These are phyloP conservation scores for Arrhopalites spinosus DNA, from an alignment of 2,888 invertebrate genomes.

Conservation along the genomic window DNA sequence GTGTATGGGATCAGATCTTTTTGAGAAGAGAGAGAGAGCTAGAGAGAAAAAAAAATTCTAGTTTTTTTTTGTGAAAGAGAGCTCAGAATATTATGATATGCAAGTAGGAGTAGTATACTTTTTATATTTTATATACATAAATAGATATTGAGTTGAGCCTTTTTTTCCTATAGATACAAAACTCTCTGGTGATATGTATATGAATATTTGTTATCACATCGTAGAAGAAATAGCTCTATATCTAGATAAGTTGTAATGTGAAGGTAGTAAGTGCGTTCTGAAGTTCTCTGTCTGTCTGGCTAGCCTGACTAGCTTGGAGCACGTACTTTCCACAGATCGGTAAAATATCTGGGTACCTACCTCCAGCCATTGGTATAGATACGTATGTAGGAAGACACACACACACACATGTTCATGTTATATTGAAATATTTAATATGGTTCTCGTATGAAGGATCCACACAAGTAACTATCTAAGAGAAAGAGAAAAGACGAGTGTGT, in stretches of 20 bases:
- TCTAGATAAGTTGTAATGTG: not conserved
- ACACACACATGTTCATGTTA: no score
- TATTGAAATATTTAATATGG: not conserved
- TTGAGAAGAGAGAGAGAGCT: no score
- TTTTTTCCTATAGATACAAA: not conserved
- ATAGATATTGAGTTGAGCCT: not conserved
- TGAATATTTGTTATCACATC: not conserved
- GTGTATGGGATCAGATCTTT: not conserved
- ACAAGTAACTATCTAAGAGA: not conserved
- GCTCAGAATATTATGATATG: not conserved
- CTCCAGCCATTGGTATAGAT: not conserved
- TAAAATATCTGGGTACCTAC: not conserved
- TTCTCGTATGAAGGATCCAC: not conserved
- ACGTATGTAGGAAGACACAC: no score
- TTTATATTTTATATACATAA: not conserved
- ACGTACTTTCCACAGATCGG: slow-evolving; percentile 7
- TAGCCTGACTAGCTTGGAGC: not conserved
- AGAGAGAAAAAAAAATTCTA: not conserved
- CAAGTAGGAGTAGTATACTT: not conserved
- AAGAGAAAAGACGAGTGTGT: not conserved
- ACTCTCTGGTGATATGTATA: not conserved
- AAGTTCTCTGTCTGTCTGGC: not conserved
- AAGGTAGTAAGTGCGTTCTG: slow-evolving; percentile 3
- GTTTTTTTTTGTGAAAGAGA: not conserved
- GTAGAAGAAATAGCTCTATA: not conserved